These are phyloP conservation scores for Trogon surrucura DNA, from an alignment of 2,113 vertebrate genomes.

Conservation along the genomic window DNA sequence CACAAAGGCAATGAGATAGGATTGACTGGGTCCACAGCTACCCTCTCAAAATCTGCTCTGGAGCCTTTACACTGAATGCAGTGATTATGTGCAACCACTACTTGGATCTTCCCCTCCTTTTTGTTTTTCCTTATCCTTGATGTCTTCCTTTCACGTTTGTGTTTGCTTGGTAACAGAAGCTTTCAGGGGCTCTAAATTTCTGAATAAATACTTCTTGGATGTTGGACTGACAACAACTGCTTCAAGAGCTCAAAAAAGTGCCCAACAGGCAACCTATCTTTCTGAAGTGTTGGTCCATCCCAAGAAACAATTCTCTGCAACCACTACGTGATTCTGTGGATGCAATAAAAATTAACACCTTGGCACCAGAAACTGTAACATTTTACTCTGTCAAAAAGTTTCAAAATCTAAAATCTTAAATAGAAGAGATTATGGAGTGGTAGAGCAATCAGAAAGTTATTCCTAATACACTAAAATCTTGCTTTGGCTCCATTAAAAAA, in stretches of 20 bases:
- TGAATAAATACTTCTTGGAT: neutral
- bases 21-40: neutral
- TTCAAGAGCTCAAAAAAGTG: neutral
- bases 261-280: neutral
- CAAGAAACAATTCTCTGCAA: neutral
- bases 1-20: neutral
- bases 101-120: neutral
- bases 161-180: neutral
- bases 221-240: neutral
- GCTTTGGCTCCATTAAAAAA: neutral
- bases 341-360: neutral
- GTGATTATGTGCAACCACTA: rapidly evolving
- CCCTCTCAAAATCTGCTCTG: neutral
- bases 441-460: neutral
- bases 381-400: neutral
- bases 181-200: neutral
- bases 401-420: neutral
- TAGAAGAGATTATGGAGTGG: neutral
- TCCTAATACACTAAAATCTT: neutral
- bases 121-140: neutral
- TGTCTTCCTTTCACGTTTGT: neutral
- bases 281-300: neutral
- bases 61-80: neutral
- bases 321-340: neutral
- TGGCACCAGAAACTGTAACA: neutral